These are phyloP conservation scores for Cliona cf. orientalis DNA, from an alignment of 37 sponge, comb jelly and placozoan genomes.

Conservation along the genomic window DNA sequence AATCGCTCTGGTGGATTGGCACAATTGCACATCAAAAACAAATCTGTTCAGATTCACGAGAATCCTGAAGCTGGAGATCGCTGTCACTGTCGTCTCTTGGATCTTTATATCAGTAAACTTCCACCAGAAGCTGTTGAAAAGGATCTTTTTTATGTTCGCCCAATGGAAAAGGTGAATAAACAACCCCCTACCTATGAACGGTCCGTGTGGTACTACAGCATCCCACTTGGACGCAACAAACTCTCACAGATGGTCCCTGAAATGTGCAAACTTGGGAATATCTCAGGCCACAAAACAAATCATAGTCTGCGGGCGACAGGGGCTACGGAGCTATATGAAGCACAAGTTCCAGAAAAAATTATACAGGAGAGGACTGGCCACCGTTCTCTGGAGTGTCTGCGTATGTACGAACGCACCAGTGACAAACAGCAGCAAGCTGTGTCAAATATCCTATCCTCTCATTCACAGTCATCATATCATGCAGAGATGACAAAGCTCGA, in stretches of 20 bases:
- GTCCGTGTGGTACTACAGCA: slow-evolving; percentile 11
- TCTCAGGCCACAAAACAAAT: no score
- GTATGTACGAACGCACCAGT: slow-evolving; percentile 29
- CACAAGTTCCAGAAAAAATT: slow-evolving; percentile 51
- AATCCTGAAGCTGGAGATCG: no score
- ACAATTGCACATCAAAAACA: slow-evolving; percentile 24
- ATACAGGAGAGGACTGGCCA: no score
- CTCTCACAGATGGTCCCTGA: slow-evolving; percentile 34
- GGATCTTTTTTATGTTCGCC: no score
- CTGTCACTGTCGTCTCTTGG: slow-evolving; percentile 15
- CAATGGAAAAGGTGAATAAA: neutral
- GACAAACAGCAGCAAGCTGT: no score
- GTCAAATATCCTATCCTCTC: no score
- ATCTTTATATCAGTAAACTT: slow-evolving; percentile 24
- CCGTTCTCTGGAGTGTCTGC: slow-evolving; percentile 23
- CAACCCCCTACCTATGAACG: no score
- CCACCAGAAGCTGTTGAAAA: slow-evolving; percentile 15
- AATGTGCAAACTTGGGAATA: no score
- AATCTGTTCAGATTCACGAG: slow-evolving; percentile 34
- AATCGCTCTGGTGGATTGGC: slow-evolving; percentile 45
- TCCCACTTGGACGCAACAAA: slow-evolving; percentile 32
- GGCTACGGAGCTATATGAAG: slow-evolving; percentile 29
- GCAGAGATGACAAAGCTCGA: neutral
- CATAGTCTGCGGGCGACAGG: no score
- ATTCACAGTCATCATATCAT: neutral